Evolutionary conservation across 2,113 vertebrate species (phyloP).

Genomic region (Pygoscelis adeliae): DNA sequence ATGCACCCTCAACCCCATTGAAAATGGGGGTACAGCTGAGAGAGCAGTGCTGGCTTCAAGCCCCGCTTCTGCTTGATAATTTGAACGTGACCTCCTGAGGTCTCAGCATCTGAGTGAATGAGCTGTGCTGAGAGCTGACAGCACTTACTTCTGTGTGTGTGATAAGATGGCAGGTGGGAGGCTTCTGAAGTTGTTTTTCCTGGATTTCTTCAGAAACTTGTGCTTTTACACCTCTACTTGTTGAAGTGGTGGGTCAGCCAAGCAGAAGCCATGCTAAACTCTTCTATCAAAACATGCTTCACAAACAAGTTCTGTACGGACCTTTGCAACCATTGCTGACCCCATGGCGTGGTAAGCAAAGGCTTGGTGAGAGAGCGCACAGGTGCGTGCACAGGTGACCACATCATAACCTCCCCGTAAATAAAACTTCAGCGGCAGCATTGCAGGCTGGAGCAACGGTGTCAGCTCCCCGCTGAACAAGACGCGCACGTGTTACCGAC

Average conservation of each 20-base stretch:
- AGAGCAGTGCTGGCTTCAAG: neutral
- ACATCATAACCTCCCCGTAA: rapidly evolving
- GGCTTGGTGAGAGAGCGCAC: neutral
- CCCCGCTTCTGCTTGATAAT: rapidly evolving
- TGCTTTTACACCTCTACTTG: rapidly evolving
- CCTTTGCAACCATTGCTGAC: neutral
- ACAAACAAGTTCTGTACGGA: rapidly evolving
- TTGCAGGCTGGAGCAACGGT: rapidly evolving
- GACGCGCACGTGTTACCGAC: rapidly evolving
- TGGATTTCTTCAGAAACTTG: neutral
- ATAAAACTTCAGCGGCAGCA: neutral
- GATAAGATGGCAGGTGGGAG: neutral
- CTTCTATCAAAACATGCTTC: rapidly evolving
- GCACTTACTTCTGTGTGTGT: rapidly evolving
- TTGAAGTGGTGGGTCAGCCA: neutral
- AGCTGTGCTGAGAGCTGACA: neutral
- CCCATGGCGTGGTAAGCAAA: neutral
- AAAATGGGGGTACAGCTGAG: neutral
- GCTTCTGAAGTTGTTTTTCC: neutral
- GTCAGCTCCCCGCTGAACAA: rapidly evolving
- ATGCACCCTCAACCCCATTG: neutral
- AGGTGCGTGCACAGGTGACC: rapidly evolving
- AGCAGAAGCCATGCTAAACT: neutral
- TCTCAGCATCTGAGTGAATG: neutral
- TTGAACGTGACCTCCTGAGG: neutral